These are phyloP conservation scores for Lithosia quadra DNA, from an alignment of 2,888 invertebrate species.

Conservation along the genomic window DNA sequence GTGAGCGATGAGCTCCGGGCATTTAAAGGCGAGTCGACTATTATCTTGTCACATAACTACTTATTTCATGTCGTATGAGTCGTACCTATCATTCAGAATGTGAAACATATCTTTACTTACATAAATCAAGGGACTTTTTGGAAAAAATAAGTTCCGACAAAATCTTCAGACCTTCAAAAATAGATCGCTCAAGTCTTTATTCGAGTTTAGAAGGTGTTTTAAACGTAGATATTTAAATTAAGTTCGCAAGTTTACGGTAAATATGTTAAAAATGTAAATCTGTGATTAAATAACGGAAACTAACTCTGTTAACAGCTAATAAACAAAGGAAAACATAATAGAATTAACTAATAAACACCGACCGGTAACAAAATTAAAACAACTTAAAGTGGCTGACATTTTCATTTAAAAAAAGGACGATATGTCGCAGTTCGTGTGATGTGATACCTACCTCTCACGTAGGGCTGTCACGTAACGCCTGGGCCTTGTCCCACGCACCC, in stretches of 20 bases:
- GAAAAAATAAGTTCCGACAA: neutral
- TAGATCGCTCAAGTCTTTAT: no score
- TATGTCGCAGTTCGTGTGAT: constrained; percentile 59
- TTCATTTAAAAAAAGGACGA: constrained; percentile 75
- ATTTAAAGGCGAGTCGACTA: constrained; percentile 43
- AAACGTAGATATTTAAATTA: constrained; percentile 31
- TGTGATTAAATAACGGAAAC: constrained; percentile 33
- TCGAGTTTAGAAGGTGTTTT: constrained; percentile 11
- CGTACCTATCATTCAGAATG: constrained; percentile 20
- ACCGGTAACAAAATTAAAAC: constrained; percentile 76
- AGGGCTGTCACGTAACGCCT: constrained; percentile 55
- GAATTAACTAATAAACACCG: constrained; percentile 69
- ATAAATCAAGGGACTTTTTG: neutral
- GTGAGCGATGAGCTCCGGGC: constrained; percentile 46
- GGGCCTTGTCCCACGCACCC: constrained; percentile 40
- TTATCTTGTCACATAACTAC: constrained; percentile 47
- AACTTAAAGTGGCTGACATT: constrained; percentile 77
- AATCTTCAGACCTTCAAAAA: neutral
- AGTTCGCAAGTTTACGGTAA: constrained; percentile 43
- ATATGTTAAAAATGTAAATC: constrained; percentile 41
- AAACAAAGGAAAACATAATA: constrained; percentile 64
- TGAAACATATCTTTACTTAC: constrained; percentile 6
- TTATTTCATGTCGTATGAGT: constrained; percentile 38
- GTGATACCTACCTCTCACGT: constrained; percentile 56
- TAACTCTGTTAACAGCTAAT: constrained; percentile 60